A percentile compares a stretch with the other conserved stretches of the same genome.
These are phyloP conservation scores for Limnephilus rhombicus DNA, from an alignment of 2,888 invertebrate species.

Conservation along the genomic window DNA sequence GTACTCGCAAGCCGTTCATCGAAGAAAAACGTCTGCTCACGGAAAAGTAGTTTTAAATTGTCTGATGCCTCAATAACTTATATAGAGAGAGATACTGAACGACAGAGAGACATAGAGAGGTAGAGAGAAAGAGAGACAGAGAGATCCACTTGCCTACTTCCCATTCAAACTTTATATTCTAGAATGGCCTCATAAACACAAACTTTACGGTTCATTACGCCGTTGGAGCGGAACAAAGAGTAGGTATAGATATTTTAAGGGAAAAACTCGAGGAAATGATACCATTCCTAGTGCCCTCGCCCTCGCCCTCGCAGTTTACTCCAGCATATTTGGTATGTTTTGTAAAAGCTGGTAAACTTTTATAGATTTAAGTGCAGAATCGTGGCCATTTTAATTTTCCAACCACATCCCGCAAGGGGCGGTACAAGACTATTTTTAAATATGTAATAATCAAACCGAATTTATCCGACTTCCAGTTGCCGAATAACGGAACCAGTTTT, in stretches of 20 bases:
- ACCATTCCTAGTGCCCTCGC: neutral
- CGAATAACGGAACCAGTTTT: neutral
- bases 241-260: neutral
- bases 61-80: neutral
- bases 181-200: neutral
- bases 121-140: neutral
- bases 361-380: conserved; percentile 1
- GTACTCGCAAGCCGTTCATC: neutral
- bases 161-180: conserved; percentile 16
- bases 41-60: neutral
- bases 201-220: conserved; percentile 19
- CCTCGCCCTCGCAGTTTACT: neutral
- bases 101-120: neutral
- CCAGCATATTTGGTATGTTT: neutral
- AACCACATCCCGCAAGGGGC: neutral
- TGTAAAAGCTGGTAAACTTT: conserved; percentile 1
- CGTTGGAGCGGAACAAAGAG: conserved; percentile 4
- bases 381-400: conserved; percentile 1
- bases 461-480: neutral
- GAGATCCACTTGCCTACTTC: neutral
- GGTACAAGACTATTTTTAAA: neutral
- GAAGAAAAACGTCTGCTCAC: neutral
- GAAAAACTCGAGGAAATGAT: conserved; percentile 5
- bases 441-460: neutral
- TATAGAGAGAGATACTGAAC: neutral